phyloP scores from a whole-genome alignment of 2,113 vertebrate genomes.

The Bos taurus region DNA sequence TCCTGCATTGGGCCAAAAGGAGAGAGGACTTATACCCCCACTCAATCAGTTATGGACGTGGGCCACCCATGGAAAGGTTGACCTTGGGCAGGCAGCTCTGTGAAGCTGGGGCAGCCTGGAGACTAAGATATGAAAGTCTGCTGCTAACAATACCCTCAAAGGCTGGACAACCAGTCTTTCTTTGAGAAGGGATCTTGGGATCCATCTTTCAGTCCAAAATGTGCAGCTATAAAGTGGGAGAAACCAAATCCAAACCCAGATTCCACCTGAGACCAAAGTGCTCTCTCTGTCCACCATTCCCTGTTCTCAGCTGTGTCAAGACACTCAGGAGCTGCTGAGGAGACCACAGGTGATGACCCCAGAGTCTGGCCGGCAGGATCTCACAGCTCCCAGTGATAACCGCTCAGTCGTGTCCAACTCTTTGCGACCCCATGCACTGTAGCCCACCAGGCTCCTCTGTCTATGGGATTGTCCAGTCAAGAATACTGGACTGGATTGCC shows the following conservation, averaged over 20 bases:
- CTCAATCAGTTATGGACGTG: not conserved
- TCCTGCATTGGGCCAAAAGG: rapidly evolving
- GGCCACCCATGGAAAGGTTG: not conserved
- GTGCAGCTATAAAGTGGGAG: not conserved
- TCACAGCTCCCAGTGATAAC: not conserved
- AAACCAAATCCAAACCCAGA: not conserved
- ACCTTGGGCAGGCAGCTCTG: not conserved
- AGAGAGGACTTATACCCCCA: not conserved
- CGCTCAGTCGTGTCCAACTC: rapidly evolving
- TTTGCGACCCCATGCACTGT: not conserved
- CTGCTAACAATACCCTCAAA: not conserved
- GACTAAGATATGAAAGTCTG: not conserved
- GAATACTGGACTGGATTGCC: not conserved
- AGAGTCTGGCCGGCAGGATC: too few species aligned
- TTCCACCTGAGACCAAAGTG: not conserved
- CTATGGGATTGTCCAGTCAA: not conserved
- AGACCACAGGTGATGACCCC: rapidly evolving
- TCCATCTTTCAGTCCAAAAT: not conserved
- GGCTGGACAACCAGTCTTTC: not conserved
- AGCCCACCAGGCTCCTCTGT: not conserved
- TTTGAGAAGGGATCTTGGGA: not conserved
- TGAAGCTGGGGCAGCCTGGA: not conserved
- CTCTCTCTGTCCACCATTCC: not conserved
- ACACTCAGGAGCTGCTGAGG: not conserved
- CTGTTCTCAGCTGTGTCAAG: rapidly evolving